A percentile compares a stretch with the other conserved stretches of the same genome.
These are phyloP conservation scores for Pao palembangensis DNA, from an alignment of 2,113 vertebrate genomes.

Conservation along the genomic window DNA sequence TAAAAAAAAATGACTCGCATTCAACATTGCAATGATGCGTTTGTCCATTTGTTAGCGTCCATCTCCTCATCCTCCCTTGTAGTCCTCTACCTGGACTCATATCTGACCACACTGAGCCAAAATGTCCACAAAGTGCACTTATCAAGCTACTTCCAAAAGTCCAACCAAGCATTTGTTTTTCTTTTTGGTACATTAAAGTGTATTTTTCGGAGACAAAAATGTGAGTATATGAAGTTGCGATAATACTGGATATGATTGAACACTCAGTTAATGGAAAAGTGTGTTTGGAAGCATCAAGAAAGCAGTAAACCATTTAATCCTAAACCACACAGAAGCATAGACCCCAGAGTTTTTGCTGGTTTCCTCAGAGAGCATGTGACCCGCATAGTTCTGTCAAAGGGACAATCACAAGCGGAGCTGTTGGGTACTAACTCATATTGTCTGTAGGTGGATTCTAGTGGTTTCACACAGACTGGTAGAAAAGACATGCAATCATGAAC, in stretches of 20 bases:
- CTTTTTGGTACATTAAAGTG: constrained; percentile 57
- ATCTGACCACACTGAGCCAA: constrained; percentile 40
- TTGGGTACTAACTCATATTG: constrained; percentile 69
- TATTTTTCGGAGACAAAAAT: constrained; percentile 53
- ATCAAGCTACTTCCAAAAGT: constrained; percentile 57
- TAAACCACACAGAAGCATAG: constrained; percentile 43
- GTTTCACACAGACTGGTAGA: constrained; percentile 81
- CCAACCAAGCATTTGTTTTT: constrained; percentile 47
- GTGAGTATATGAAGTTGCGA: constrained; percentile 61
- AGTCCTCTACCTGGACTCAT: constrained; percentile 37
- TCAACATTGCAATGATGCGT: constrained; percentile 45
- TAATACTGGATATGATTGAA: constrained; percentile 71
- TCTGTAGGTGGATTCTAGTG: constrained; percentile 76
- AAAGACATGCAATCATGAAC: constrained; percentile 85
- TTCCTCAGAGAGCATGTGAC: constrained; percentile 44
- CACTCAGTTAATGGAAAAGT: constrained; percentile 68
- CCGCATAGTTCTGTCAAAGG: constrained; percentile 42
- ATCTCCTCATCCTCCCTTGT: constrained; percentile 27
- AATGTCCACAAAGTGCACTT: constrained; percentile 63
- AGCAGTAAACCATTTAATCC: constrained; percentile 66
- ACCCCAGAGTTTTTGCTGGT: constrained; percentile 49
- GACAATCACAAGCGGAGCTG: constrained; percentile 59
- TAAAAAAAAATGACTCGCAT: constrained; percentile 10
- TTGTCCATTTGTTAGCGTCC: constrained; percentile 40
- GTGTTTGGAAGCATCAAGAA: constrained; percentile 68